Conservation (phyloP, 1,140 invertebrate species). For the Eufriesea mexicana region DNA sequence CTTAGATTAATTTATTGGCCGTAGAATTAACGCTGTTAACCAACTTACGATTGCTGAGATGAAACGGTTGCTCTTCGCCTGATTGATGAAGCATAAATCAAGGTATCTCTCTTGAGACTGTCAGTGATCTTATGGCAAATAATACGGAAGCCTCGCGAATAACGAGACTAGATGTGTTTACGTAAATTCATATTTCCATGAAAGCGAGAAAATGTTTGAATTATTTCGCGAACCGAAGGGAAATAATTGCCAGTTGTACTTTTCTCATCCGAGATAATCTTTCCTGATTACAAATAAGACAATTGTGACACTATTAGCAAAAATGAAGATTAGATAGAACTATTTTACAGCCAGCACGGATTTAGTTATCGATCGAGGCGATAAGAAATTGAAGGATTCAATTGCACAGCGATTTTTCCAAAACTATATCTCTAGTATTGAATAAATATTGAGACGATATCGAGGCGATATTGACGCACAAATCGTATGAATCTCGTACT, state of each 20-base stretch:
- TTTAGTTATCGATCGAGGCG: neutral
- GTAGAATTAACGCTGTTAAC: slow-evolving; percentile 26
- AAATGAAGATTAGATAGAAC: neutral
- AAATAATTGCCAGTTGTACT: neutral
- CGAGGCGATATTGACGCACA: neutral
- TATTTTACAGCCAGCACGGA: neutral
- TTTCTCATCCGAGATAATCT: neutral
- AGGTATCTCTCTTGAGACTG: neutral
- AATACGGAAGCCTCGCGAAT: neutral
- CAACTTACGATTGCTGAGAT: neutral
- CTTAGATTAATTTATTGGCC: slow-evolving; percentile 36
- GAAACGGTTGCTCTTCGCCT: neutral
- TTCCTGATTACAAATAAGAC: neutral
- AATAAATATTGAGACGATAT: neutral
- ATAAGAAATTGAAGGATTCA: neutral
- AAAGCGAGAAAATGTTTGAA: too few relatives aligned
- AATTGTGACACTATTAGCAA: neutral
- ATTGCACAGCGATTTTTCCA: neutral
- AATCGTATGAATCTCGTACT: neutral
- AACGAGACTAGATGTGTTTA: too few relatives aligned
- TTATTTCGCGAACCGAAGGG: too few relatives aligned
- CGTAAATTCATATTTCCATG: too few relatives aligned
- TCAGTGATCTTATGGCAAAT: neutral
- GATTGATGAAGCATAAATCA: neutral
- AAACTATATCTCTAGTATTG: neutral